Conservation (phyloP, 2,113 vertebrate genomes). For the Myotis lucifugus region DNA sequence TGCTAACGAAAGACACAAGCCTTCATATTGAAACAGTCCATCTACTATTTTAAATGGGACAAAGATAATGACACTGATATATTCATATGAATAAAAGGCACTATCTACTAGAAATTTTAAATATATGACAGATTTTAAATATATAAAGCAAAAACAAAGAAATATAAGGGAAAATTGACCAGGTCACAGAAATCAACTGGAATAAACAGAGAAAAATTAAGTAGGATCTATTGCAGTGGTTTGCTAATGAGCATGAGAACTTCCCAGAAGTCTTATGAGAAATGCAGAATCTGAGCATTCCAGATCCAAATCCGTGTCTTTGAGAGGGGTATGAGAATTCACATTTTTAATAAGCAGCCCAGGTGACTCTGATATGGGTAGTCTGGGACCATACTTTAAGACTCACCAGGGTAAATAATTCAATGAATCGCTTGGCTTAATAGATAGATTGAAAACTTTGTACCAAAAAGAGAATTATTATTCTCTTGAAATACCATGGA, state of each 20-base stretch:
- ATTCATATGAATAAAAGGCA: background rate
- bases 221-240: background rate
- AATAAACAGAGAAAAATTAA: background rate
- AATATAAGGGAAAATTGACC: background rate
- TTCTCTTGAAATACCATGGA: slow-evolving; percentile 23
- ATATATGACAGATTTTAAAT: background rate
- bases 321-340: background rate
- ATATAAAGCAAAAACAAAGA: slow-evolving; percentile 2
- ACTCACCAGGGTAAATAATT: background rate
- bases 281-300: background rate
- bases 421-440: background rate
- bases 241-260: background rate
- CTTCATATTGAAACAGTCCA: background rate
- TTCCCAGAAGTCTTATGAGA: background rate
- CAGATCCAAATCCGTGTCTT: background rate
- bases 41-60: background rate
- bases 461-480: slow-evolving; percentile 39
- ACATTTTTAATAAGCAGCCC: background rate
- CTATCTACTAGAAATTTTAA: background rate
- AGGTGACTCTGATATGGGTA: background rate
- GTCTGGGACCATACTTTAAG: background rate
- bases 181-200: background rate
- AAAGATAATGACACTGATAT: background rate
- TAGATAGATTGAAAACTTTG: slow-evolving; percentile 13
- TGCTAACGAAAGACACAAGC: background rate